Conservation (phyloP, 2,888 invertebrate species). For the Stenotaenia linearis region DNA sequence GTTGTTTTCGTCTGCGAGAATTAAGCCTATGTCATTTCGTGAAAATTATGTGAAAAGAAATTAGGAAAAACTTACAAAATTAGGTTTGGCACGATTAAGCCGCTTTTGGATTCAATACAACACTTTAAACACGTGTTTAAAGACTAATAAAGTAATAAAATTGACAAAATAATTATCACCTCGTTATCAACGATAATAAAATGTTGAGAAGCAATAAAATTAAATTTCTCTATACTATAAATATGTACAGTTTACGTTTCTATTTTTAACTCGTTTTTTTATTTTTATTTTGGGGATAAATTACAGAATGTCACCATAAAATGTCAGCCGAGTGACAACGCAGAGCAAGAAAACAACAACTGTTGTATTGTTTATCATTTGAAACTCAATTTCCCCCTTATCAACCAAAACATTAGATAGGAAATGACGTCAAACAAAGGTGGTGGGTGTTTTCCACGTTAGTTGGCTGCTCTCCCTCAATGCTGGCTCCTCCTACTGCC, state of each 20-base stretch:
- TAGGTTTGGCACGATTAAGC: no score
- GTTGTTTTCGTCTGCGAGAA: background rate
- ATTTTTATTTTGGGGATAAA: background rate
- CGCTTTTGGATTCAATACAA: no score
- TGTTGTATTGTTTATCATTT: background rate
- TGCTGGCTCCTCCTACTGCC: background rate
- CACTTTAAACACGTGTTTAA: no score
- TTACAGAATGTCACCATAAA: background rate
- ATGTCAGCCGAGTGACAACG: background rate
- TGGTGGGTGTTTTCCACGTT: constrained; percentile 26
- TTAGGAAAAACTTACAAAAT: background rate
- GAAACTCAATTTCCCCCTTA: background rate
- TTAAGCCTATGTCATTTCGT: background rate
- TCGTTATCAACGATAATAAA: no score
- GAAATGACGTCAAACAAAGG: constrained; percentile 17
- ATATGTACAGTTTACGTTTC: background rate
- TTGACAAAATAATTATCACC: background rate
- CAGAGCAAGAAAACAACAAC: background rate
- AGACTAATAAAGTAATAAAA: no score
- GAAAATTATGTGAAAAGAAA: background rate
- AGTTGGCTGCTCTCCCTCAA: constrained; percentile 5
- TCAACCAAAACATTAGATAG: background rate
- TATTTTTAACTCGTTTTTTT: background rate
- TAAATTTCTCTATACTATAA: background rate
- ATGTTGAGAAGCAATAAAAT: background rate